Evolutionary conservation across 2,797 vertebrate genomes (phyloP).

Genomic region (Alectoris magna): DNA sequence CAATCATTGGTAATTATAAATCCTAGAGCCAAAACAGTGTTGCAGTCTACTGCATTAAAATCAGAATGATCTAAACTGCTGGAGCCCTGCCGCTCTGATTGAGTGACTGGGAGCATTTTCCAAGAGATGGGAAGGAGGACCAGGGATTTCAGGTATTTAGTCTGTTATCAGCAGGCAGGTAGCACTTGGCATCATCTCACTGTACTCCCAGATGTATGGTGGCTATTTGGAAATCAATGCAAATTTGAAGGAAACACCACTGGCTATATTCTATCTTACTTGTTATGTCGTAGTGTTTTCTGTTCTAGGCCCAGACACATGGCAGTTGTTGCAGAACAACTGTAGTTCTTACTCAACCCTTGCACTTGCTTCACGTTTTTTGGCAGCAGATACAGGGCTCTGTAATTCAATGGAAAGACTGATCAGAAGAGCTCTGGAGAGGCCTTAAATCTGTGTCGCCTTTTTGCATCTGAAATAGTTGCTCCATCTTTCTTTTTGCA

Average conservation of each 20-base stretch:
- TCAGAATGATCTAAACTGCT: background rate
- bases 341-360: background rate
- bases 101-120: background rate
- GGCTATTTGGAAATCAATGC: background rate
- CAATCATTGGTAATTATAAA: slow-evolving; percentile 81
- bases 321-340: background rate
- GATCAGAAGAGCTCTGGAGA: background rate
- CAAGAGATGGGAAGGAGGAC: background rate
- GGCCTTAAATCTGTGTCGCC: background rate
- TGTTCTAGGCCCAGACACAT: background rate
- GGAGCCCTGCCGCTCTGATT: background rate
- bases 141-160: background rate
- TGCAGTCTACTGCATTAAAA: background rate
- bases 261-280: background rate
- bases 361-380: background rate
- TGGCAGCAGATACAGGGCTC: background rate
- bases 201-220: background rate
- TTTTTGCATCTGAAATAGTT: background rate
- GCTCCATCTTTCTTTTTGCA: background rate
- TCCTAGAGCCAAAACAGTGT: background rate
- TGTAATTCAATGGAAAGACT: background rate
- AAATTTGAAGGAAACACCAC: background rate
- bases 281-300: background rate
- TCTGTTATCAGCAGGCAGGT: background rate
- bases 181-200: background rate